phyloP scores from a whole-genome alignment of 2,888 invertebrate genomes.

The Agonopterix subpropinquella region DNA sequence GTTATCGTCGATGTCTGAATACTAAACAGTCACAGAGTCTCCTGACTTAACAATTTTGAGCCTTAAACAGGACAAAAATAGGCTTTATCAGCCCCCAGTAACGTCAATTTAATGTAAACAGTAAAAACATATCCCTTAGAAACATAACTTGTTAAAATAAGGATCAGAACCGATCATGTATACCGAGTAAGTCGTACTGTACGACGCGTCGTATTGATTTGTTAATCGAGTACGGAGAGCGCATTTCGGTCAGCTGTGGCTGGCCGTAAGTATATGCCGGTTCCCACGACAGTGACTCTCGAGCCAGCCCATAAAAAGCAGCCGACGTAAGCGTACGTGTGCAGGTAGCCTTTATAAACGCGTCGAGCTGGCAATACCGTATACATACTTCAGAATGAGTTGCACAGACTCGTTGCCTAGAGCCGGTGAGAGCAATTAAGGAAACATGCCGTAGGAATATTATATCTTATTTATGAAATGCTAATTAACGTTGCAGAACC shows the following conservation, averaged over 20 bases:
- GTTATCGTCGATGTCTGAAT: slow-evolving; percentile 46
- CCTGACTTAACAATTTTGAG: slow-evolving; percentile 27
- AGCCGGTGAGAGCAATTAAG: slow-evolving; percentile 25
- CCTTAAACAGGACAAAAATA: slow-evolving; percentile 25
- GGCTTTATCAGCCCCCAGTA: slow-evolving; percentile 23
- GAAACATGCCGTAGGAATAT: slow-evolving; percentile 19
- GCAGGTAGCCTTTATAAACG: slow-evolving; percentile 64
- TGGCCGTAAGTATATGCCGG: slow-evolving; percentile 67
- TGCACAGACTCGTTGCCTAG: slow-evolving; percentile 26
- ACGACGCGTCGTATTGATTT: slow-evolving; percentile 61
- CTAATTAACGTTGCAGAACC: slow-evolving; percentile 15
- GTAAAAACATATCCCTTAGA: not conserved
- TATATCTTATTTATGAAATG: slow-evolving; percentile 11
- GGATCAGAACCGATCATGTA: slow-evolving; percentile 42
- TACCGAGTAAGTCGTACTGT: slow-evolving; percentile 50
- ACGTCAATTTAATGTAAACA: slow-evolving; percentile 2
- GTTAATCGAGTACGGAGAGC: slow-evolving; percentile 72
- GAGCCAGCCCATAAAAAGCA: slow-evolving; percentile 68
- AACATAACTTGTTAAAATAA: not conserved
- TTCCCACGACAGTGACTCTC: slow-evolving; percentile 70
- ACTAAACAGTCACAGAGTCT: slow-evolving; percentile 36
- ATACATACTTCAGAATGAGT: slow-evolving; percentile 22
- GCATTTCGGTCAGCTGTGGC: slow-evolving; percentile 74
- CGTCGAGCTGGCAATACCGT: slow-evolving; percentile 46
- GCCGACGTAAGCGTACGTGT: slow-evolving; percentile 66